These are phyloP conservation scores for Rhamnusium bicolor DNA, from an alignment of 2,888 invertebrate genomes.

Conservation along the genomic window DNA sequence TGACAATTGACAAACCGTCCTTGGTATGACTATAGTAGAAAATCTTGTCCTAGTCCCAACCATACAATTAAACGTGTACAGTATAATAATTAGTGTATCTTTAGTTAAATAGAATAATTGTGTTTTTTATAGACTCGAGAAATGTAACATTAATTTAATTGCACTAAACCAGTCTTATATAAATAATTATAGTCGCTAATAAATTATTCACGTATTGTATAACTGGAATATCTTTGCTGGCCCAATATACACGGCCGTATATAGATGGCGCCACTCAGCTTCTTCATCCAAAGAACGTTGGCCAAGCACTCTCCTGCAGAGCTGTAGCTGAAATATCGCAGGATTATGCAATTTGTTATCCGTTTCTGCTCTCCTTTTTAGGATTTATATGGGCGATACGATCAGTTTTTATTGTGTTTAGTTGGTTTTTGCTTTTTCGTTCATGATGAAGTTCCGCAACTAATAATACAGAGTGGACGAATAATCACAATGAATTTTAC, in stretches of 20 bases:
- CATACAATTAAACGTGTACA: too few species aligned
- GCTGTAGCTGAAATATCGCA: slow-evolving; percentile 47
- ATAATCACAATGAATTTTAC: not conserved
- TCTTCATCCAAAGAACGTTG: slow-evolving; percentile 17
- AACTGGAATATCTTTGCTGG: not conserved
- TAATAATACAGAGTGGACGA: not conserved
- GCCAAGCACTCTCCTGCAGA: slow-evolving; percentile 1
- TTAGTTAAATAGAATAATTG: not conserved
- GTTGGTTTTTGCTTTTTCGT: slow-evolving; percentile 39
- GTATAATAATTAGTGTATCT: too few species aligned
- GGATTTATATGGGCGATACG: slow-evolving; percentile 53
- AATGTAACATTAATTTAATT: slow-evolving; percentile 34
- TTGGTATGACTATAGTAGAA: not conserved
- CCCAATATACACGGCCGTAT: slow-evolving; percentile 16
- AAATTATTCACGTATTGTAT: slow-evolving; percentile 20
- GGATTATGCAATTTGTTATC: slow-evolving; percentile 53
- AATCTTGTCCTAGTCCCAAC: not conserved
- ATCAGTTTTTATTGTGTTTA: slow-evolving; percentile 48
- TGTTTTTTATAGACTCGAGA: slow-evolving; percentile 14
- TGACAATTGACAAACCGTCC: too few species aligned
- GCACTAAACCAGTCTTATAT: slow-evolving; percentile 28
- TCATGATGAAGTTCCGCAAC: slow-evolving; percentile 18
- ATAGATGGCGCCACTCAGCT: slow-evolving; percentile 42
- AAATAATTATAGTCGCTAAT: slow-evolving; percentile 13
- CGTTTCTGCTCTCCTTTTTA: slow-evolving; percentile 55